These are phyloP conservation scores for Amblyopsis rosae DNA, from an alignment of 2,113 vertebrate species.

Conservation along the genomic window DNA sequence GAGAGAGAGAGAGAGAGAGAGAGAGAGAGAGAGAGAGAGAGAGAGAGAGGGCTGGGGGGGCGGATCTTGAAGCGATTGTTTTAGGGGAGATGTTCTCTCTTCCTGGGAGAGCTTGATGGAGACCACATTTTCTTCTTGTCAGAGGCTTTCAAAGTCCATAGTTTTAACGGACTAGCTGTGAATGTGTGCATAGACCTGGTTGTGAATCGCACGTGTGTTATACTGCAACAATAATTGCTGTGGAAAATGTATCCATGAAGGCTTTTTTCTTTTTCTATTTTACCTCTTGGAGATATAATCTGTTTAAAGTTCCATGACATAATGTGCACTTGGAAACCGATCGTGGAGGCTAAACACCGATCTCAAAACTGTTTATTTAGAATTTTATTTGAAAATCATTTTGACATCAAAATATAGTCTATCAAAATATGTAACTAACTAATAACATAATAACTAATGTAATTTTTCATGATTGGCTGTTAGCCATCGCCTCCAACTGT, in stretches of 20 bases:
- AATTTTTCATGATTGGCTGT: no score
- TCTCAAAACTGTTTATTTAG: no score
- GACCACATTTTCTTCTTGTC: slow-evolving; percentile 43
- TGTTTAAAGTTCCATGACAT: background rate
- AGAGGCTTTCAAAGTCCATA: slow-evolving; percentile 27
- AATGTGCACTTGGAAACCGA: no score
- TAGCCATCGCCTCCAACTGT: background rate
- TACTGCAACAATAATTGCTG: background rate
- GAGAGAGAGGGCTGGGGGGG: no score
- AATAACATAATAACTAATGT: no score
- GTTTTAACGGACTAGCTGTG: slow-evolving; percentile 32
- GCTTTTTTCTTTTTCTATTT: slow-evolving; percentile 2
- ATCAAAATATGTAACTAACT: no score
- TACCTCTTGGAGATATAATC: slow-evolving; percentile 9
- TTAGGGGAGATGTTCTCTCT: slow-evolving; percentile 55
- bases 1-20: no score
- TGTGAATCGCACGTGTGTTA: background rate
- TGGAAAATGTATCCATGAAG: background rate
- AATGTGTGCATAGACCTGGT: slow-evolving; percentile 8
- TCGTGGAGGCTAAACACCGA: no score
- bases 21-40: no score
- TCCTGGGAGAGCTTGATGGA: slow-evolving; percentile 48
- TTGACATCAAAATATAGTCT: no score
- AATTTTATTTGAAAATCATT: no score
- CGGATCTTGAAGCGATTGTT: slow-evolving; percentile 72